These are phyloP conservation scores for Cephus cinctus DNA, from an alignment of 1,140 invertebrate species.

Conservation along the genomic window DNA sequence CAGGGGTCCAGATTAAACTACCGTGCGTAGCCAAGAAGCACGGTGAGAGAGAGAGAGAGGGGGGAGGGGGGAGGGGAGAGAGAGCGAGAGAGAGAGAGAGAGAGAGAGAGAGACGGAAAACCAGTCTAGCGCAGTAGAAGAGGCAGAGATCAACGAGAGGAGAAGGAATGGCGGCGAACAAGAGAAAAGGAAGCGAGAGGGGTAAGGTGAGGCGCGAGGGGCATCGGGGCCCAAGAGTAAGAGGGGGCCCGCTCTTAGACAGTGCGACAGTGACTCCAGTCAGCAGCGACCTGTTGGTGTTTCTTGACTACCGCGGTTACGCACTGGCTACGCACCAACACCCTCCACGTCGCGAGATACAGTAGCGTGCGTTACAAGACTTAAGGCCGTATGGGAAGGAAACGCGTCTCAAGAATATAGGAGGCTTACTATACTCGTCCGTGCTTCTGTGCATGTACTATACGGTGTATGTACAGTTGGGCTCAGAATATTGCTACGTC, in stretches of 20 bases:
- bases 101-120: constrained; percentile 12
- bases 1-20: no score
- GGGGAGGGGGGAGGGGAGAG: constrained; percentile 9
- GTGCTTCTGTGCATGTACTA: no score
- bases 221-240: no score
- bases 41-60: constrained; percentile 7
- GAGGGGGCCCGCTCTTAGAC: constrained; percentile 10
- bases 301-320: constrained; percentile 45
- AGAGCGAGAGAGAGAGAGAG: constrained; percentile 12
- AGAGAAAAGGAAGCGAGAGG: not conserved
- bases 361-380: no score
- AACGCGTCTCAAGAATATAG: no score
- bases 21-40: constrained; percentile 8
- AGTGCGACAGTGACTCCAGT: constrained; percentile 38
- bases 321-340: constrained; percentile 34
- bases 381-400: no score
- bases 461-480: no score
- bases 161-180: constrained; percentile 1
- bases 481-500: no score
- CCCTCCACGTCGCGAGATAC: no score
- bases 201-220: not conserved
- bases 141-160: constrained; percentile 8
- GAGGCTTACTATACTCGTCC: no score
- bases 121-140: no score
- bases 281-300: constrained; percentile 44